Percentiles rank a stretch among this genome's conserved stretches.
These are phyloP conservation scores for Parnassius apollo DNA, from an alignment of 2,888 invertebrate species.

Conservation along the genomic window DNA sequence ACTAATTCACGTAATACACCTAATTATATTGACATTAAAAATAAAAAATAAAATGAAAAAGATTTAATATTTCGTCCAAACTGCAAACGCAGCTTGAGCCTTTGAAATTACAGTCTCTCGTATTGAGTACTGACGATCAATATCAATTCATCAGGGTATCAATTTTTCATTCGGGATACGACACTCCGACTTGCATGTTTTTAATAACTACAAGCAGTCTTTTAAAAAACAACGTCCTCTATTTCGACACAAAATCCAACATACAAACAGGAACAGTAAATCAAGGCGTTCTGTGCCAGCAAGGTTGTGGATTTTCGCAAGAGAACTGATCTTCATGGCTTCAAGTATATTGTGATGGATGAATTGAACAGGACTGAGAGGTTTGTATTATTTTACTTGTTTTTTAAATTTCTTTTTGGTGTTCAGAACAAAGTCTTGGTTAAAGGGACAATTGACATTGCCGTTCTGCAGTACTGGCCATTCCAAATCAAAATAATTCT, in stretches of 20 bases:
- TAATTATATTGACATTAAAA: no score
- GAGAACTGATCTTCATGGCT: slow-evolving; percentile 86
- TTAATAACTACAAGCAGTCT: background rate
- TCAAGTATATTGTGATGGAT: slow-evolving; percentile 83
- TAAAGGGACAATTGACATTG: no score
- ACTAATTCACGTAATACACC: no score
- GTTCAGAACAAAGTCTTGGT: no score
- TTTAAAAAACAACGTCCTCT: slow-evolving; percentile 15
- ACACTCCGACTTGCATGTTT: slow-evolving; percentile 6
- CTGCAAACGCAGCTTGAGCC: slow-evolving; percentile 34
- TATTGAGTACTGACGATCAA: slow-evolving; percentile 36
- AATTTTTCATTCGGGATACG: slow-evolving; percentile 36
- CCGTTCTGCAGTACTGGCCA: no score
- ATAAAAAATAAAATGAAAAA: no score
- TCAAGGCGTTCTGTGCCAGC: slow-evolving; percentile 37
- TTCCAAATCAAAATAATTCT: no score
- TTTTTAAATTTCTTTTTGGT: no score
- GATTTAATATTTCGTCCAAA: background rate
- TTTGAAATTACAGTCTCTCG: slow-evolving; percentile 51
- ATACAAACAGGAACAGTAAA: slow-evolving; percentile 31
- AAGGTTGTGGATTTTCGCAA: slow-evolving; percentile 82
- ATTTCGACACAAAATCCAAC: slow-evolving; percentile 26
- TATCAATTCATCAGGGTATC: slow-evolving; percentile 15
- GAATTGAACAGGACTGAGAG: slow-evolving; percentile 80
- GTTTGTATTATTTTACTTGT: slow-evolving; percentile 47